Percentiles rank a stretch among this genome's conserved stretches.
These are phyloP conservation scores for Neogale vison DNA, from an alignment of 2,113 vertebrate species.

Conservation along the genomic window DNA sequence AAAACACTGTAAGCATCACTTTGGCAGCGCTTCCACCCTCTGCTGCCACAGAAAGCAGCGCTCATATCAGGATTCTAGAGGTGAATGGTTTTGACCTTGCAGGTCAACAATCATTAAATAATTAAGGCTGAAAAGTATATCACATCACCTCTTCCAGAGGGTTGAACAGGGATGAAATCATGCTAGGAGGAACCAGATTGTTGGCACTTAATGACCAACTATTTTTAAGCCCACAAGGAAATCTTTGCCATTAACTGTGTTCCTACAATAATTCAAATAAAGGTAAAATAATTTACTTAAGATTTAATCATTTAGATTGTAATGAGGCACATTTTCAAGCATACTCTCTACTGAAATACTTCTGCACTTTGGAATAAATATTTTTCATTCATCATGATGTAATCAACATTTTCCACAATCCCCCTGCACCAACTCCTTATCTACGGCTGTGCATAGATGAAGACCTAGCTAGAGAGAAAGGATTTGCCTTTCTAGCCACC, in stretches of 20 bases:
- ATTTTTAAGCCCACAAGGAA: neutral
- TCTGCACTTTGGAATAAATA: neutral
- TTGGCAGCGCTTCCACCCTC: neutral
- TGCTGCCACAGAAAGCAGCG: neutral
- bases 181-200: neutral
- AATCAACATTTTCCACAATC: neutral
- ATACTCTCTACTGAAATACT: neutral
- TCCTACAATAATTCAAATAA: conserved; percentile 10
- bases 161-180: neutral
- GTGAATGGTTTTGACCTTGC: neutral
- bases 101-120: conserved; percentile 24
- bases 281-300: neutral
- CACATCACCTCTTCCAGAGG: neutral
- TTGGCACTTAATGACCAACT: neutral
- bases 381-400: neutral
- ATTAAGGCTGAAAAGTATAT: conserved; percentile 38
- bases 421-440: neutral
- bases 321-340: neutral
- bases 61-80: conserved; percentile 39
- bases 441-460: neutral
- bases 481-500: neutral
- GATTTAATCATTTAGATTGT: neutral
- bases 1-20: neutral
- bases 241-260: neutral
- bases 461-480: neutral